phyloP scores from a whole-genome alignment of 2,113 vertebrate species.

The Elachura formosa region DNA sequence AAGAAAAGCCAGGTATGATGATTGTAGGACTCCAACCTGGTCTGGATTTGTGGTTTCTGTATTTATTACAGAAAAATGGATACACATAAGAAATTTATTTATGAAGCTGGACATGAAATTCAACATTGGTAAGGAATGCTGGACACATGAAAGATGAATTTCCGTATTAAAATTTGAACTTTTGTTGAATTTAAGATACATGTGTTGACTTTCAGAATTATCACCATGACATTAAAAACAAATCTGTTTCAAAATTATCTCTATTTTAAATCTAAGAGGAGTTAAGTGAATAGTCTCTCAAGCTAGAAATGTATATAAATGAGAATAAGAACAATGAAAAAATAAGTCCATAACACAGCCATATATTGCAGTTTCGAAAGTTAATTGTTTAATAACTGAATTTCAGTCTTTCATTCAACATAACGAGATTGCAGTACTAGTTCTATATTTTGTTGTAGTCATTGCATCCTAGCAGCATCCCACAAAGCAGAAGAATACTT shows the following conservation, averaged over 20 bases:
- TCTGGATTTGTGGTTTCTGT: no score
- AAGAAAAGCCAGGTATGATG: background rate
- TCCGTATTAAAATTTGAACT: background rate
- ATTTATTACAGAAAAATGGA: background rate
- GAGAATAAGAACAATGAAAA: background rate
- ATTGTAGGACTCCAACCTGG: background rate
- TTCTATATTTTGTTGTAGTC: background rate
- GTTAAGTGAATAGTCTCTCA: background rate
- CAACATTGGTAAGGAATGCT: background rate
- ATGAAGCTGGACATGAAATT: background rate
- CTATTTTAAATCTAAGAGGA: background rate
- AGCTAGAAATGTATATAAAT: background rate
- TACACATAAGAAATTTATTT: background rate
- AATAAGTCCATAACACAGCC: background rate
- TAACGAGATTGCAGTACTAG: background rate
- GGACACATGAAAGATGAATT: background rate
- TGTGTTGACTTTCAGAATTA: rapidly evolving
- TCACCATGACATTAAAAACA: background rate
- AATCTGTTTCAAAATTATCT: background rate
- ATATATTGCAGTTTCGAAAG: background rate
- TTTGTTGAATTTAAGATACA: background rate
- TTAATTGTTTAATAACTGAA: background rate
- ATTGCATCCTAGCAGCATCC: background rate
- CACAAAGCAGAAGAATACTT: background rate
- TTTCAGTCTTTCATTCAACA: background rate